A percentile compares a stretch with the other conserved stretches of the same genome.
Evolutionary conservation across 2,113 vertebrate species (phyloP).

Genomic region (Megaleporinus macrocephalus): DNA sequence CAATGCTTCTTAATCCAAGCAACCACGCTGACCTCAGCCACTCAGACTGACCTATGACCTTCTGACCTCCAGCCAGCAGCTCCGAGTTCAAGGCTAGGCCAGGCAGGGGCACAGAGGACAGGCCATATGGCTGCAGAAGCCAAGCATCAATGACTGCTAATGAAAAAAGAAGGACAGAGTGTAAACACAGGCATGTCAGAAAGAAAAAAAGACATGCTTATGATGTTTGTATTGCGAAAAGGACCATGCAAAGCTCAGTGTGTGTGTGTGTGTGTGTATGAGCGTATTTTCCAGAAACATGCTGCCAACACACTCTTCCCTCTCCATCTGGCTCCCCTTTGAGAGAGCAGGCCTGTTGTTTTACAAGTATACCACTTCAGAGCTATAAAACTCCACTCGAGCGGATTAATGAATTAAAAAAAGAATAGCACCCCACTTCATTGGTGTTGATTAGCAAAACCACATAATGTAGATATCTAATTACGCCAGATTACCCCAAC

Average conservation of each 20-base stretch:
- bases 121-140: conserved; percentile 46
- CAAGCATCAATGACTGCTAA: conserved; percentile 42
- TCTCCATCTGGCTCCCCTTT: conserved; percentile 57
- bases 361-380: conserved; percentile 66
- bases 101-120: not conserved
- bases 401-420: conserved; percentile 61
- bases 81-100: conserved; percentile 67
- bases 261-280: conserved; percentile 43
- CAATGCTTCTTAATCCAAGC: conserved; percentile 38
- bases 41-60: conserved; percentile 45
- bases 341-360: conserved; percentile 48
- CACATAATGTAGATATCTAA: conserved; percentile 61
- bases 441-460: conserved; percentile 65
- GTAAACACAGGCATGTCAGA: conserved; percentile 35
- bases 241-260: conserved; percentile 24
- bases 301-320: conserved; percentile 47
- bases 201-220: conserved; percentile 11
- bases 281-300: conserved; percentile 30
- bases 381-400: conserved; percentile 69
- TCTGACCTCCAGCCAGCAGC: conserved; percentile 40
- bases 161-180: conserved; percentile 23
- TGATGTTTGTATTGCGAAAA: conserved; percentile 14
- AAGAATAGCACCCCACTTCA: conserved; percentile 55
- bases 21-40: conserved; percentile 42
- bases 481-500: conserved; percentile 63